Evolutionary conservation across 2,113 vertebrate genomes (phyloP), one percentile per base, ranked within the genome.

Genomic region (Aviceda subcristata): DNA sequence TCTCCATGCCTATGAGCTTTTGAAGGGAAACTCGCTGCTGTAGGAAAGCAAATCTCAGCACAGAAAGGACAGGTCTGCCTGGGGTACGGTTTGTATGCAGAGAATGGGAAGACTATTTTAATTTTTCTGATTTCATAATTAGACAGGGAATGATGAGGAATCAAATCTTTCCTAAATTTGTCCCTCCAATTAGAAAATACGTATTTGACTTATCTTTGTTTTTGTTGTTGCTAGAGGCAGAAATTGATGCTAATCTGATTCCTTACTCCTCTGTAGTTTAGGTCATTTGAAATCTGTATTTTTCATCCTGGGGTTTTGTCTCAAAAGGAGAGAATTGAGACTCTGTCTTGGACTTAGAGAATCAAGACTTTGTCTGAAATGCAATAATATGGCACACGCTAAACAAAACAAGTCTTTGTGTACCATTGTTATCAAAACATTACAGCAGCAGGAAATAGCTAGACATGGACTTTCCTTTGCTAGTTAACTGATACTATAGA

Each of bases 321-420:
- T 94, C 57, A 80, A 91, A 34, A 1, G 1, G 45, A 94, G 77
- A 95, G 86, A 97, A 94, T 38, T 14, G 77, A 82, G 86, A 95
- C 77, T 91, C 92, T 94, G 95, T 95, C 57, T 92, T 57, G 24
- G 73, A 85, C 66, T 85, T 56, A 72, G 60, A 92, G 94, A 94
- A 94, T 95, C 32, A 59, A 92, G 91, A 92, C 95, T 94, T 96
- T 95, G 96, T 97, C 80, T 89, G 82, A 92, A 94, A 87, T 24
- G 89, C 79, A 87, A 32, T 64, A 75, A 75, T 91, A 92, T 15
- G 87, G 83, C 0, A 4, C 83, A 91, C 2, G 34, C 89, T 94
- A 95, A 97, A 97, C 91, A 95, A 91, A 97, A 97, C 77, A 75
- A 91, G 84, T 72, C 92, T 95, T 97, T 94, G 91, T 94, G 86